Conservation (phyloP, 2,113 vertebrate species). For the Psittacara wagleri region DNA sequence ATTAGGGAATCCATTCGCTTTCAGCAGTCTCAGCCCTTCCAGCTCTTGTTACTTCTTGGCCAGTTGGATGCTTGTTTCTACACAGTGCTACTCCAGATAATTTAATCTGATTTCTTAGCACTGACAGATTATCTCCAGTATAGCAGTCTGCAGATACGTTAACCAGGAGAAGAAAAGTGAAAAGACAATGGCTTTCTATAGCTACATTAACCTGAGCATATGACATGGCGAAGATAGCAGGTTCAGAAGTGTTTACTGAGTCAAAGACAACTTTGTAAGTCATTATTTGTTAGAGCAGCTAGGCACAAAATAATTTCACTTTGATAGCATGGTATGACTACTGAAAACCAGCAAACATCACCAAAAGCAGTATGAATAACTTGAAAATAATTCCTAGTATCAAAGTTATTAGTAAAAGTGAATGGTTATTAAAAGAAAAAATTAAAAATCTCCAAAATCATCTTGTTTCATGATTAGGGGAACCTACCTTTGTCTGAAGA, state of each 20-base stretch:
- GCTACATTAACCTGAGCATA: not conserved
- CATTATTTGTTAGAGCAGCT: not conserved
- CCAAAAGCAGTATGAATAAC: not conserved
- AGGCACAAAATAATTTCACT: not conserved
- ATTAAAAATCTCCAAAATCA: not conserved
- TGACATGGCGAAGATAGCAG: not conserved
- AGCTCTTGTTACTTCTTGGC: not conserved
- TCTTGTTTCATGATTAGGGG: not conserved
- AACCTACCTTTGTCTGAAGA: not conserved
- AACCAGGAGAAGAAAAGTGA: not conserved
- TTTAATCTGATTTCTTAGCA: not conserved
- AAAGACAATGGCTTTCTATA: not conserved
- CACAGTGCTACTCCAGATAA: not conserved
- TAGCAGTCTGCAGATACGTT: not conserved
- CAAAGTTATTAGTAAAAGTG: not conserved
- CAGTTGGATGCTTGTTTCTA: not conserved
- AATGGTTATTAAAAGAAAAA: not conserved
- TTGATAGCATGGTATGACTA: not conserved
- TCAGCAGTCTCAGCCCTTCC: not conserved
- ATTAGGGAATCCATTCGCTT: not conserved
- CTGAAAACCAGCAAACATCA: not conserved
- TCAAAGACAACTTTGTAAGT: not conserved
- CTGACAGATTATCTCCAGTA: not conserved
- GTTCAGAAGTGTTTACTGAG: not conserved
- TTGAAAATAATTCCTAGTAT: not conserved